Conservation (phyloP, 2,113 vertebrate species). For the Xenopus borealis region DNA sequence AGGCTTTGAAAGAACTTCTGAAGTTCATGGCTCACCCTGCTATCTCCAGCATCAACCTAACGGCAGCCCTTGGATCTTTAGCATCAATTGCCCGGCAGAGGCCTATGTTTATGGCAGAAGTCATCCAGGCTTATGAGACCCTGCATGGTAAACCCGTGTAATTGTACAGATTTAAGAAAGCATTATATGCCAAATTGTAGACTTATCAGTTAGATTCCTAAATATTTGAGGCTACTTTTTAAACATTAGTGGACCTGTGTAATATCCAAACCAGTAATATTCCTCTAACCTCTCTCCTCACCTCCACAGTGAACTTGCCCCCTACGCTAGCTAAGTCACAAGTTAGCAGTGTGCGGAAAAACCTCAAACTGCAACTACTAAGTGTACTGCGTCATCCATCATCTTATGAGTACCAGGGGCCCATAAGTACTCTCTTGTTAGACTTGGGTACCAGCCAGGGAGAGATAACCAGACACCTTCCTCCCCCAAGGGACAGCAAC, state of each 20-base stretch:
- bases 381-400: constrained; percentile 82
- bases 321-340: constrained; percentile 91
- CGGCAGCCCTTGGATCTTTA: constrained; percentile 83
- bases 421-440: constrained; percentile 87
- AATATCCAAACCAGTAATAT: no score
- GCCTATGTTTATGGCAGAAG: constrained; percentile 95
- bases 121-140: constrained; percentile 91
- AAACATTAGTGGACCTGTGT: no score
- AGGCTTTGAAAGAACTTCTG: constrained; percentile 85
- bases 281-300: no score
- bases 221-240: no score
- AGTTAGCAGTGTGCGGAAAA: constrained; percentile 94
- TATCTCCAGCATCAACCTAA: constrained; percentile 95
- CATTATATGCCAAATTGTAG: not conserved
- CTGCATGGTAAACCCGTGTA: constrained; percentile 73
- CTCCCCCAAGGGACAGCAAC: constrained; percentile 65
- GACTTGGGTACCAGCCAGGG: constrained; percentile 87
- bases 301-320: constrained; percentile 79
- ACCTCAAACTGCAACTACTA: constrained; percentile 88
- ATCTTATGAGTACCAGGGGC: constrained; percentile 85
- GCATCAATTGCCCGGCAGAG: constrained; percentile 88
- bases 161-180: not conserved
- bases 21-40: constrained; percentile 96
- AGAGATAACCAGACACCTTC: constrained; percentile 81
- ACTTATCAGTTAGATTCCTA: no score